Percentiles rank a stretch among this genome's conserved stretches.
phyloP scores from a whole-genome alignment of 2,797 vertebrate species.

The Iguana delicatissima region DNA sequence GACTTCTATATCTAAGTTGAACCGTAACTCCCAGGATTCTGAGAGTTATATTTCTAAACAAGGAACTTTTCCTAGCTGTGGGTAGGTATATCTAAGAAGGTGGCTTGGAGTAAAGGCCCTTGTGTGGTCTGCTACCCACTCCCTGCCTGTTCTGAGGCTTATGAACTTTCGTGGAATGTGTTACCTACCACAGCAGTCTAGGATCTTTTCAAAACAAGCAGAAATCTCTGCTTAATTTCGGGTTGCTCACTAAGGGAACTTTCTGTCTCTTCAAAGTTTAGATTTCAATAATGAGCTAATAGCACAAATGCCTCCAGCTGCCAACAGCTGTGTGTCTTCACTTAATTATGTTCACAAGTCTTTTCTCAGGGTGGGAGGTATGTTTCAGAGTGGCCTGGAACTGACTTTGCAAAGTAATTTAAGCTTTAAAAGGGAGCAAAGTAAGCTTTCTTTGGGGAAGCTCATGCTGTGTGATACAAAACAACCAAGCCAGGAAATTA shows the following conservation, averaged over 20 bases:
- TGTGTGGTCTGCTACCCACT: not conserved
- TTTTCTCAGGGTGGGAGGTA: conserved; percentile 39
- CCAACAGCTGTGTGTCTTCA: conserved; percentile 64
- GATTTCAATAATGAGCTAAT: conserved; percentile 59
- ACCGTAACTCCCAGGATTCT: too few species aligned
- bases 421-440: not conserved
- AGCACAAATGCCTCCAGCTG: conserved; percentile 62
- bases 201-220: conserved; percentile 50
- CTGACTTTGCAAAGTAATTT: conserved; percentile 18
- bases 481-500: not conserved
- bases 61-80: not conserved
- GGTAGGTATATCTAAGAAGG: not conserved
- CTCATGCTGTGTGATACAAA: not conserved
- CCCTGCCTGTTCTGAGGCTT: not conserved
- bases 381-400: not conserved
- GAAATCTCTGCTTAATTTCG: conserved; percentile 46
- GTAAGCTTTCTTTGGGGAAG: not conserved
- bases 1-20: too few species aligned
- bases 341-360: conserved; percentile 39
- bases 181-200: conserved; percentile 52
- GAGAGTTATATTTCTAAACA: too few species aligned
- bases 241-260: conserved; percentile 53
- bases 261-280: conserved; percentile 53
- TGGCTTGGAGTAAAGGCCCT: not conserved
- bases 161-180: conserved; percentile 11